A percentile compares a stretch with the other conserved stretches of the same genome.
These are phyloP conservation scores for Lophius americanus DNA, from an alignment of 2,797 vertebrate genomes.

Conservation along the genomic window DNA sequence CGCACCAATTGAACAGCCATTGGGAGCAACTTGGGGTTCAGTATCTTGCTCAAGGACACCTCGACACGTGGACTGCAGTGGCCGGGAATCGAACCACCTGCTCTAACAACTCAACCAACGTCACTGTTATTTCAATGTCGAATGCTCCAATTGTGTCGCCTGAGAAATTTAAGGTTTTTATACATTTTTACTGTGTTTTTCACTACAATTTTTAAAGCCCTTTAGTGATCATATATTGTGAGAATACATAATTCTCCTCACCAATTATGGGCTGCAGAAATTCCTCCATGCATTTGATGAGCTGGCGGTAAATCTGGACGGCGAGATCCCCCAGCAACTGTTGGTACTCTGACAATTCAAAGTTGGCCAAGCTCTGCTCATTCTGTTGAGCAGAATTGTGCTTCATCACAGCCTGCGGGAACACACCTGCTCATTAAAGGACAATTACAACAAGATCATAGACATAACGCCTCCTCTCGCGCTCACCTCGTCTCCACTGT, in stretches of 20 bases:
- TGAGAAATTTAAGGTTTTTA: too few relatives aligned
- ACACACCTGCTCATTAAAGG: conserved; percentile 17
- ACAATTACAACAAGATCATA: not conserved
- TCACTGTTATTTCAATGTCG: too few relatives aligned
- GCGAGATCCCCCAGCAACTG: conserved; percentile 91
- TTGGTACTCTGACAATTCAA: conserved; percentile 95
- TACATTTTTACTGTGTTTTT: too few relatives aligned
- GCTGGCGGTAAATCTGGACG: conserved; percentile 96
- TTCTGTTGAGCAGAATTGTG: conserved; percentile 94
- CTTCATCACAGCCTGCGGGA: conserved; percentile 78
- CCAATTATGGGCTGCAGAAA: conserved; percentile 93
- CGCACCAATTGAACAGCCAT: too few relatives aligned
- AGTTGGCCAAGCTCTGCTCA: conserved; percentile 94
- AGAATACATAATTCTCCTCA: conserved; percentile 61
- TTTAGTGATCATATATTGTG: not conserved
- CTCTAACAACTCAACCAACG: too few relatives aligned
- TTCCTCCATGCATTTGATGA: conserved; percentile 90
- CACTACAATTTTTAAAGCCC: too few relatives aligned
- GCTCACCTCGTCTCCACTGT: conserved; percentile 94
- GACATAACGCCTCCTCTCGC: not conserved
- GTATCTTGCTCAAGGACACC: too few relatives aligned
- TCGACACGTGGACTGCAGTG: too few relatives aligned
- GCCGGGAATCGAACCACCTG: too few relatives aligned
- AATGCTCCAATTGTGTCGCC: too few relatives aligned
- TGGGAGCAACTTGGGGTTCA: too few relatives aligned